Conservation (phyloP, 2,888 invertebrate genomes). For the Trissolcus japonicus region DNA sequence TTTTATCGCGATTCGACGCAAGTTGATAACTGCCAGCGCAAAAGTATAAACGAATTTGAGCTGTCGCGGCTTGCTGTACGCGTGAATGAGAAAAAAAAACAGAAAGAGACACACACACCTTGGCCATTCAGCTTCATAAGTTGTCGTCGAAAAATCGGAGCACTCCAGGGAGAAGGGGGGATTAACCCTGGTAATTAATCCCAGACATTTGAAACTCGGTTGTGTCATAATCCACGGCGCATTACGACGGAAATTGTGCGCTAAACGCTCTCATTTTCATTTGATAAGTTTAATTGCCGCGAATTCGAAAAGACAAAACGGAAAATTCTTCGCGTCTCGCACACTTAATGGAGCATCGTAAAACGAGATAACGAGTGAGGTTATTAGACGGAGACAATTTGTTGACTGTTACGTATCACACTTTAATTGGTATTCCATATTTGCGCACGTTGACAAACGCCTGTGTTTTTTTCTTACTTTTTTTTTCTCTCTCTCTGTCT, state of each 20-base stretch:
- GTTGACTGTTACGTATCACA: slow-evolving; percentile 23
- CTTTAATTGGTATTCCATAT: slow-evolving; percentile 43
- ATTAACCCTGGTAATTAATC: slow-evolving; percentile 27
- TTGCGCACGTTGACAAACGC: slow-evolving; percentile 24
- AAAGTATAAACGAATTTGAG: slow-evolving; percentile 2
- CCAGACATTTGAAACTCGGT: slow-evolving; percentile 19
- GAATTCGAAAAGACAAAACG: slow-evolving; percentile 25
- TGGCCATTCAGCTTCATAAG: slow-evolving; percentile 3
- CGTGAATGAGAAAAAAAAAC: too few species aligned
- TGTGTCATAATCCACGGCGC: slow-evolving; percentile 27
- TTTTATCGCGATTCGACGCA: too few species aligned
- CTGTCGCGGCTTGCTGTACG: too few species aligned
- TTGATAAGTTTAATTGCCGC: slow-evolving; percentile 40
- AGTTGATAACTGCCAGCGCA: too few species aligned
- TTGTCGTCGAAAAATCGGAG: slow-evolving; percentile 10
- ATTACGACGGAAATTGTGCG: slow-evolving; percentile 33
- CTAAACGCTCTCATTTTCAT: slow-evolving; percentile 37
- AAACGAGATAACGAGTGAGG: slow-evolving; percentile 30
- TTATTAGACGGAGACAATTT: slow-evolving; percentile 42
- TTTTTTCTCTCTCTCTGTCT: background rate
- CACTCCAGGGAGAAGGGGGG: background rate
- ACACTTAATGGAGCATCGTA: slow-evolving; percentile 31
- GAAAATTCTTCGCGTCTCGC: slow-evolving; percentile 16
- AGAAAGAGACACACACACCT: too few species aligned
- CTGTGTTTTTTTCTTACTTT: background rate